Evolutionary conservation across 2,797 vertebrate genomes (phyloP).

Genomic region (Calcarius lapponicus): DNA sequence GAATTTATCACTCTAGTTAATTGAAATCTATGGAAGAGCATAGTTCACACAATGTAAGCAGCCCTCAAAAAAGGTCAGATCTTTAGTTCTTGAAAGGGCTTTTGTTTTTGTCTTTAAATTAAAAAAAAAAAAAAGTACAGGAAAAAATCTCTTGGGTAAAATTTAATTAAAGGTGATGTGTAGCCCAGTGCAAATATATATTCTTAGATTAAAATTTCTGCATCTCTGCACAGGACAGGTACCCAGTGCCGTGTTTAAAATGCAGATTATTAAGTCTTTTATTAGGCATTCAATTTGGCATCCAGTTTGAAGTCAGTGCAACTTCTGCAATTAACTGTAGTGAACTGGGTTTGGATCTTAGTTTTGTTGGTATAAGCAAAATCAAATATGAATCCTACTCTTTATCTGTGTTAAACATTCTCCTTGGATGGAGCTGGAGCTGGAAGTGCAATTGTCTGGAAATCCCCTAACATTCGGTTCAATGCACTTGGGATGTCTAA

Average conservation of each 20-base stretch:
- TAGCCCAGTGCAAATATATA: constrained; percentile 1
- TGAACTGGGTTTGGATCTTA: neutral
- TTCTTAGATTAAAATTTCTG: constrained; percentile 50
- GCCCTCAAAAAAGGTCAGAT: neutral
- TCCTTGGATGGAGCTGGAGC: neutral
- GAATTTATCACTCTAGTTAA: neutral
- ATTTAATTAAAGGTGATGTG: constrained; percentile 35
- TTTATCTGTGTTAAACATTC: neutral
- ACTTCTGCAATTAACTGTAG: constrained; percentile 34
- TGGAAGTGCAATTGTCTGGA: neutral
- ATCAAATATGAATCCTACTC: neutral
- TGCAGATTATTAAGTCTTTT: constrained; percentile 8
- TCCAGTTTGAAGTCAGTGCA: neutral
- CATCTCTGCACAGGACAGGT: constrained; percentile 27
- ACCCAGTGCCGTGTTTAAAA: constrained; percentile 17
- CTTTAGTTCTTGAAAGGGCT: neutral
- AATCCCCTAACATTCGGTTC: neutral
- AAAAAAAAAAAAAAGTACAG: neutral
- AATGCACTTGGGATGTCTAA: neutral
- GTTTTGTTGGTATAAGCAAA: constrained; percentile 27
- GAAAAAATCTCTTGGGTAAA: neutral
- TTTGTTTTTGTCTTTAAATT: neutral
- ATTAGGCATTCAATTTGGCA: constrained; percentile 22
- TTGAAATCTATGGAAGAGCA: neutral
- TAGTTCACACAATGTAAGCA: neutral